Base-by-base conservation (phyloP, 2,797 vertebrate genomes). In the Prunella strophiata region DNA sequence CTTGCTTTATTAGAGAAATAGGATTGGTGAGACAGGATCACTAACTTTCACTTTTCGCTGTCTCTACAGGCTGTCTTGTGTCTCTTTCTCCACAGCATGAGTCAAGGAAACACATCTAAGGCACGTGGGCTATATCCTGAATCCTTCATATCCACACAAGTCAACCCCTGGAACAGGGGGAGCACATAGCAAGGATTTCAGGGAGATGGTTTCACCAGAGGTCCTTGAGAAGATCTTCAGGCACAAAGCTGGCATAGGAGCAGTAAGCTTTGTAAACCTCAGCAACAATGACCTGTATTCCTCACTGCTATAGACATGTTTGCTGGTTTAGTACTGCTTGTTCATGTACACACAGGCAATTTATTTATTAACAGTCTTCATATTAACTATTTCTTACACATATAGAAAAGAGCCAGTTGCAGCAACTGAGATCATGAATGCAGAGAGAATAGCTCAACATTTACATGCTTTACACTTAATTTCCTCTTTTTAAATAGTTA, bases 91-190 rank as follows among this genome's bases (percentile, higher is more conserved):
- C 45, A 32, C 14, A 19, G 14, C 16, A 19, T 48, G 36, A 76
- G 30, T 54, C 43, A 73, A 81, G 22, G 15, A 18, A 67, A 61
- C 8, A 36, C 20, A 54, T 25, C 9, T 66, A 27, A 87, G 26
- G 7, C n/a, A 23, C 0, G 0, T n/a, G 19, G 40, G 10, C 34
- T 82, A 18, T 17, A 52, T 13, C 5, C 30, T 43, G 22, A 5
- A 15, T 85, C 47, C 22, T 58, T 75, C 5, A 9, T 25, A 63
- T 20, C 14, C 32, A 52, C 52, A 25, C 14, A 71, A 16, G 30
- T 45, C 61, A 92, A 76, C 0, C 14, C 16, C 15, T 85, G 57
- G 16, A 52, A 59, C 3, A 10, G 3, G 3, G 7, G 9, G 3
- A 59, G 20, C 2, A 40, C 32, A 40, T 17, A 19, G n/a, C 26